Evolutionary conservation across 1,140 invertebrate species (phyloP), one percentile per base, ranked within the genome.

Genomic region (Eumaeus atala): DNA sequence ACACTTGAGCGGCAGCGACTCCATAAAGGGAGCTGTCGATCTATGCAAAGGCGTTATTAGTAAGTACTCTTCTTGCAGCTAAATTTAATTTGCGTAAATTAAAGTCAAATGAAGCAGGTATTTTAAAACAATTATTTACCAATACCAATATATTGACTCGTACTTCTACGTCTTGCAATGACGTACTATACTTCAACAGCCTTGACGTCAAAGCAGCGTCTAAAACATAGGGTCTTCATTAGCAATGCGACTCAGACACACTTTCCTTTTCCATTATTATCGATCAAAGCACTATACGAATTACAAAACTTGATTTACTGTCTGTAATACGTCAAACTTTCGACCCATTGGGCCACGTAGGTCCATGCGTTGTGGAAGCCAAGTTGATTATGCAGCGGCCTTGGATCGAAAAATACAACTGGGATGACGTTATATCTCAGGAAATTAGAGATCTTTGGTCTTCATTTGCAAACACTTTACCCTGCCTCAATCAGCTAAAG

Each of bases 311-410:
- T 6, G 16, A 49, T 28, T 66, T 74, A 38, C 44, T 74, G 7
- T 74, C 69, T 3, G 44, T 42, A 3, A 64, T 67, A 14, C 33
- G 61, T 40, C 59, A 72, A 59, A 64, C n/a, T 74, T 74, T 64
- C 44, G 70, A 71, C 50, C 67, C 66, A 1, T 47, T 73, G 17
- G 68, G 68, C 54, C 53, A 71, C 11, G 34, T 72, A 18, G 28
- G 35, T 7, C 58, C 54, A 16, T 63, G 58, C 18, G 48, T 65
- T 11, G 47, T 73, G 14, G 44, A 61, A 48, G 58, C 64, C 8
- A 73, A 73, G 63, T 59, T 69, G 3, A 54, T 67, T n/a, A 47
- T 74, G 14, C 69, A 72, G 34, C 18, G 58, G 38, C 55, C 72
- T 33, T 72, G 67, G 69, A 48, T 62, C 12, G 9, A 36, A 10